Base-by-base conservation (phyloP, 2,113 vertebrate species). In the Riparia riparia region DNA sequence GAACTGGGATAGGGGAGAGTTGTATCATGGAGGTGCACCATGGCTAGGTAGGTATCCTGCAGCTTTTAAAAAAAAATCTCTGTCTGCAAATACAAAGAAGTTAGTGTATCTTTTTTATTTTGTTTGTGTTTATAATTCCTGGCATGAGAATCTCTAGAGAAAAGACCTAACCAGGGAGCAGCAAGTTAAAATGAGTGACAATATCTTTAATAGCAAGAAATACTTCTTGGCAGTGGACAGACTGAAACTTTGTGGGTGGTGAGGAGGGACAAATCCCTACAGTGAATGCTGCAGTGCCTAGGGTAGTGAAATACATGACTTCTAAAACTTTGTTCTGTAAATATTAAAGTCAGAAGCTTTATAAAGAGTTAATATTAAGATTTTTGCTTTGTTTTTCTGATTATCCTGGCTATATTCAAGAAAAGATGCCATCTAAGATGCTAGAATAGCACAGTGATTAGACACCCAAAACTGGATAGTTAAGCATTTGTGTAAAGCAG, bases 21-120 rank as follows among this genome's bases (percentile, higher is more conserved):
- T 90, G 53, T 47, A n/a, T 65, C 19, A 32, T 82, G 37, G 44
- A 79, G 79, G 25, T 10, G 3, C 13, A 20, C 6, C 0, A 0
- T 91, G 44, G 17, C 72, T 57, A 60, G 16, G 14, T 45, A 81
- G 34, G 22, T 44, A n/a, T 65, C 25, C 25, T 91, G 22, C 16
- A 68, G 6, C 19, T 82, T 32, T 49, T 26, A 1, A 7, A 82
- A 37, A 37, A 82, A 84, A 71, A 73, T 45, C 17, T 53, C 0
- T 74, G 12, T 66, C 56, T 93, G 44, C 19, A 94, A 82, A 50
- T 44, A 14, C 31, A 69, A 50, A 53, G 37, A 28, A 63, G 25
- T 65, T 89, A 19, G 6, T 68, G 19, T 51, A 53, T 3, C 2
- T 57, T 37, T 47, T 49, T 34, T 6, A 14, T 44, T 77, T 80